A percentile compares a stretch with the other conserved stretches of the same genome.
phyloP scores from a whole-genome alignment of 2,113 vertebrate genomes.

The Platichthys flesus region DNA sequence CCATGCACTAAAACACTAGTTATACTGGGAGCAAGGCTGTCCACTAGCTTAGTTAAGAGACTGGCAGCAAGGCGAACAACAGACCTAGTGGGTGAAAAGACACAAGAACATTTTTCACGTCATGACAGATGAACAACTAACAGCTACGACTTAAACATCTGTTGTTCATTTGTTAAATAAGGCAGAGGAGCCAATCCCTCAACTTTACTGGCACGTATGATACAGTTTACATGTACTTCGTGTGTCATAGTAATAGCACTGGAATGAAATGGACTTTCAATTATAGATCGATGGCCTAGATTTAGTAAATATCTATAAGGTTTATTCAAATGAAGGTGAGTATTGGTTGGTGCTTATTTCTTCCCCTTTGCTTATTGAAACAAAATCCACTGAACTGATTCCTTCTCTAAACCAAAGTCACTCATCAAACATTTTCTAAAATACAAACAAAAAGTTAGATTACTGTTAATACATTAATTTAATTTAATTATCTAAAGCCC shows the following conservation, averaged over 20 bases:
- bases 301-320: background rate
- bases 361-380: too few relatives aligned
- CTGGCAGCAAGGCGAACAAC: conserved; percentile 97
- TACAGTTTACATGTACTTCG: background rate
- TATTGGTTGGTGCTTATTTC: too few relatives aligned
- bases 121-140: conserved; percentile 21
- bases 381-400: background rate
- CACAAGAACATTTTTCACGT: conserved; percentile 85
- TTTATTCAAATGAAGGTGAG: background rate
- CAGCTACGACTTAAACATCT: conserved; percentile 17
- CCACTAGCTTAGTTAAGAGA: conserved; percentile 99
- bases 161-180: background rate
- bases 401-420: background rate
- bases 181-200: background rate
- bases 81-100: conserved; percentile 91
- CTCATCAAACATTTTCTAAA: background rate
- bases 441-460: background rate
- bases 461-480: background rate
- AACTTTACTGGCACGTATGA: background rate
- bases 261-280: background rate
- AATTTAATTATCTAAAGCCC: background rate
- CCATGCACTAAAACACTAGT: conserved; percentile 99
- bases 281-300: background rate
- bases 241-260: background rate
- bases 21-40: conserved; percentile 99